A percentile compares a stretch with the other conserved stretches of the same genome.
Evolutionary conservation across 2,113 vertebrate genomes (phyloP).

Genomic region (Notarius lentiginosus): DNA sequence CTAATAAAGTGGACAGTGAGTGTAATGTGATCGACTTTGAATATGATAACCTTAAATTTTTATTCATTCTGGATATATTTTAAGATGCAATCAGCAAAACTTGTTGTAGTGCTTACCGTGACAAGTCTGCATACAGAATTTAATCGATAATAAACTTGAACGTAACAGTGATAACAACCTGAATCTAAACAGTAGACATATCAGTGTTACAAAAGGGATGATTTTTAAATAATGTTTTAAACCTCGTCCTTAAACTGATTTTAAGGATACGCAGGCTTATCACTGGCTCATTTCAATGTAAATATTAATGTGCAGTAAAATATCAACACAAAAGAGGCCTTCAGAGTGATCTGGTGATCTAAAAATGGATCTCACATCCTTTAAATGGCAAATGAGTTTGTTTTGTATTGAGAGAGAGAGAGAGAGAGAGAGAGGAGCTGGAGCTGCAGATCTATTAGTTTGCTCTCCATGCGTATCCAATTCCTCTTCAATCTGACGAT

Average conservation of each 20-base stretch:
- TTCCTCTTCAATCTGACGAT: constrained; percentile 92
- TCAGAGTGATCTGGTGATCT: constrained; percentile 10
- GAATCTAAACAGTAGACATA: neutral
- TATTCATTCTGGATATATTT: neutral
- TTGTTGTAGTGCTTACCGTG: neutral
- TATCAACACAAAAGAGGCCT: neutral
- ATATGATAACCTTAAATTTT: neutral
- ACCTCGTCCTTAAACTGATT: neutral
- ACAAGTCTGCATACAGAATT: neutral
- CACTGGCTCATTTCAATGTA: neutral
- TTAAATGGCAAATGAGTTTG: constrained; percentile 31
- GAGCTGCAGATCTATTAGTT: constrained; percentile 67
- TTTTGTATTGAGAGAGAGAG: constrained; percentile 33
- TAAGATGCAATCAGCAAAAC: neutral
- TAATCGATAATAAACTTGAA: neutral
- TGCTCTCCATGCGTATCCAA: constrained; percentile 85
- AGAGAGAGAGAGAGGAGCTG: constrained; percentile 26
- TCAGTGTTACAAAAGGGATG: neutral
- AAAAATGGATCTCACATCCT: constrained; percentile 24
- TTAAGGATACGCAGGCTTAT: neutral
- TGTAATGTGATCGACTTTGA: neutral
- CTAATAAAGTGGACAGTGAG: too few species aligned
- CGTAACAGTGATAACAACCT: neutral
- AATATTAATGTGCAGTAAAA: constrained; percentile 9
- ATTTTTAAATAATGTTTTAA: neutral